A percentile compares a stretch with the other conserved stretches of the same genome.
phyloP scores from a whole-genome alignment of 1,140 invertebrate genomes.

The Dendroctonus valens region DNA sequence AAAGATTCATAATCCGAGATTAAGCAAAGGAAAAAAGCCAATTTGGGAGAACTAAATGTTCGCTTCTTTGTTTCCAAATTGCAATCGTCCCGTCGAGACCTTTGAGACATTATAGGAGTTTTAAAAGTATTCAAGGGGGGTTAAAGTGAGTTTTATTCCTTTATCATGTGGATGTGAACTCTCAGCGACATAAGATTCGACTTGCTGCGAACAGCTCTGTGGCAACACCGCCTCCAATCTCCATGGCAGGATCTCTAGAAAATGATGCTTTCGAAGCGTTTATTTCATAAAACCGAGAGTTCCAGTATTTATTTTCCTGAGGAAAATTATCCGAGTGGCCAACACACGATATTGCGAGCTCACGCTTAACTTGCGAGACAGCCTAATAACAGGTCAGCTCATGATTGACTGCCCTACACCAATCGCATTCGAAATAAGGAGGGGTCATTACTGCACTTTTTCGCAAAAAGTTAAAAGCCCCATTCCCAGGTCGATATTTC shows the following conservation, averaged over 20 bases:
- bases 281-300: constrained; percentile 17
- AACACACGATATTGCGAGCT: constrained; percentile 26
- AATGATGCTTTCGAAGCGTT: constrained; percentile 6
- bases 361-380: constrained; percentile 29
- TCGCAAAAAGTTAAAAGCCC: constrained; percentile 33
- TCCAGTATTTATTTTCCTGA: constrained; percentile 17
- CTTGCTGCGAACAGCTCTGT: too few species aligned
- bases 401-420: constrained; percentile 31
- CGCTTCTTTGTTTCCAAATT: constrained; percentile 46
- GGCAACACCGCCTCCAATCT: too few species aligned
- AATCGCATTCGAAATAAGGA: constrained; percentile 40
- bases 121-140: constrained; percentile 14
- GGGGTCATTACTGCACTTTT: constrained; percentile 36
- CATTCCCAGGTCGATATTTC: constrained; percentile 12
- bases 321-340: constrained; percentile 21
- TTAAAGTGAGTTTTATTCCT: background rate
- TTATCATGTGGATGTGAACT: constrained; percentile 13
- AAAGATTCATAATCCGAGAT: constrained; percentile 50
- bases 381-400: constrained; percentile 26
- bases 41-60: constrained; percentile 47
- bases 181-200: too few species aligned
- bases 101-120: constrained; percentile 19
- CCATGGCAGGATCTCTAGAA: background rate
- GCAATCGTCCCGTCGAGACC: constrained; percentile 46
- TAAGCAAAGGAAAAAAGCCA: constrained; percentile 46